Percentiles rank a stretch among this genome's conserved stretches.
phyloP scores from a whole-genome alignment of 2,797 vertebrate genomes.

The Coreius guichenoti region DNA sequence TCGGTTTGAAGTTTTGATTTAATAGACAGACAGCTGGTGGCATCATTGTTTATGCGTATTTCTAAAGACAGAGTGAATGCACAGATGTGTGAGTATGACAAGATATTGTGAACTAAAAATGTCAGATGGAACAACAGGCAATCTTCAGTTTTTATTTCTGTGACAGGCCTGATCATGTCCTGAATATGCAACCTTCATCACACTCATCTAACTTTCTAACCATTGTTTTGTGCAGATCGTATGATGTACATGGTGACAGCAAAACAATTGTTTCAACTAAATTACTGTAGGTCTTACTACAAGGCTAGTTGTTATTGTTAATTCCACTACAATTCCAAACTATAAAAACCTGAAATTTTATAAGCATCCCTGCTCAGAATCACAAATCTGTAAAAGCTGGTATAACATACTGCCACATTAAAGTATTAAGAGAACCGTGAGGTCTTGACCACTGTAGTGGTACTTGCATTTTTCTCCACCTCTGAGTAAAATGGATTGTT shows the following conservation, averaged over 20 bases:
- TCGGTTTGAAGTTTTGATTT: slow-evolving; percentile 88
- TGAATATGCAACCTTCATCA: background rate
- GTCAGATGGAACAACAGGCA: background rate
- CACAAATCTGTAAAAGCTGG: background rate
- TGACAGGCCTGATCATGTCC: background rate
- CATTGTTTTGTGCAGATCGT: background rate
- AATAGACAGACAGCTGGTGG: slow-evolving; percentile 86
- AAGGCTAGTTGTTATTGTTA: slow-evolving; percentile 4
- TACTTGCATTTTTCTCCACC: slow-evolving; percentile 19
- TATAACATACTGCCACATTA: background rate
- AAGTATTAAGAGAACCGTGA: background rate
- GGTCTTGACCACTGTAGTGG: slow-evolving; percentile 1
- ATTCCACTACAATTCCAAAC: background rate
- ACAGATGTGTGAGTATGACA: slow-evolving; percentile 1
- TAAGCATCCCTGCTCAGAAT: background rate
- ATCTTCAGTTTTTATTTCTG: background rate
- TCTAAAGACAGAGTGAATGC: slow-evolving; percentile 75
- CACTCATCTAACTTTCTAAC: background rate
- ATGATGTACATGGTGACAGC: background rate
- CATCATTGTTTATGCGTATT: slow-evolving; percentile 85
- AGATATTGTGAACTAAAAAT: background rate
- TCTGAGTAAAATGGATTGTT: background rate
- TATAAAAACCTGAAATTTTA: background rate
- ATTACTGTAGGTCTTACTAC: background rate
- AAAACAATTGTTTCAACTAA: background rate